Base-by-base conservation (phyloP, 2,888 invertebrate genomes). In the Euphydryas editha region DNA sequence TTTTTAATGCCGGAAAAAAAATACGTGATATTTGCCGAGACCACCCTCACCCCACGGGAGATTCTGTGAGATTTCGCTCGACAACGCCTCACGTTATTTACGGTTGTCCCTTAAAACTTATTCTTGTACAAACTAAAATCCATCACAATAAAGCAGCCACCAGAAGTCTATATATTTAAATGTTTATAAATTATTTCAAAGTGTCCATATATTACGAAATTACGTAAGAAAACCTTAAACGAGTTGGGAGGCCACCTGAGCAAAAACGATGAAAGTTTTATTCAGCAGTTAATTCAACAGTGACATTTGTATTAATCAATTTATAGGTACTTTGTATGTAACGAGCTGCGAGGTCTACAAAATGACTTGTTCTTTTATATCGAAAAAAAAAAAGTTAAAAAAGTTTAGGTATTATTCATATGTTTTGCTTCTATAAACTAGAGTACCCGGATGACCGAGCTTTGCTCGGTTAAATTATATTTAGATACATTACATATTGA, bases 181-280 rank as follows among this genome's bases (percentile, higher is more conserved):
- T n/a, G 15, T 44, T 44, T 5, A n/a, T 44, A n/a, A 44, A 44
- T 44, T n/a, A 44, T 44, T 44, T 44, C 42, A 44, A n/a, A 5
- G 15, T 44, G 42, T n/a, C 42, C 15, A 15, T 44, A 44, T 44
- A 44, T 44, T 44, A 44, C 42, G 15, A 44, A n/a, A n/a, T 44
- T 44, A 44, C 42, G 42, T 44, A 44, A 44, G 42, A n/a, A 44
- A 15, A 44, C 42, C 39, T 39, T 39, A 39, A 39, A 39, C 39
- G 39, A 39, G 39, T 39, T 39, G 8, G 39, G 39, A 39, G 2
- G 39, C 39, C 8, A 39, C 13, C 42, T 44, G n/a, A n/a, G 3
- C 39, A 44, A 44, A 44, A 44, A 44, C 15, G 42, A 15, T 6
- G 42, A 44, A 44, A 44, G 42, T 44, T 44, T 44, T 44, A 13